Conservation (phyloP, 1,140 invertebrate species). For the Rhopalosiphum maidis region DNA sequence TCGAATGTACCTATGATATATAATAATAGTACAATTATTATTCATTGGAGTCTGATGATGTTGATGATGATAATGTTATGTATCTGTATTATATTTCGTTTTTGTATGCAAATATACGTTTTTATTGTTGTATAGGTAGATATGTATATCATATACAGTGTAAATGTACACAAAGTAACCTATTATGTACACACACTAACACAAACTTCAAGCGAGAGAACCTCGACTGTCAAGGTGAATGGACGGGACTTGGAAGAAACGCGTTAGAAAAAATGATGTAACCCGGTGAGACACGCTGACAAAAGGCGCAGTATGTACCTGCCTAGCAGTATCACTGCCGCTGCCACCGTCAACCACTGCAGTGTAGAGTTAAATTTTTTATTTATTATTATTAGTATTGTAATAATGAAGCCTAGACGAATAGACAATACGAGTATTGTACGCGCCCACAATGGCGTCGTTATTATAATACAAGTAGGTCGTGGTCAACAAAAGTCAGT, state of each 20-base stretch:
- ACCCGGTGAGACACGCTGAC: slow-evolving; percentile 13
- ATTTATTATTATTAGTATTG: slow-evolving; percentile 7
- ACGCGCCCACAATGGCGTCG: slow-evolving; percentile 49
- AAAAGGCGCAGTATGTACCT: slow-evolving; percentile 14
- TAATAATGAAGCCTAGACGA: slow-evolving; percentile 8
- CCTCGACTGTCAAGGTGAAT: slow-evolving; percentile 32
- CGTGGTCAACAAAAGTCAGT: slow-evolving; percentile 53
- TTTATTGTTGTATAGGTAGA: neutral
- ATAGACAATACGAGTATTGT: slow-evolving; percentile 52
- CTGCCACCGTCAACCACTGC: neutral
- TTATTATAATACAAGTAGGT: slow-evolving; percentile 55
- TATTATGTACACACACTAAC: neutral
- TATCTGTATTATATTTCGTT: neutral
- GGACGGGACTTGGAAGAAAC: neutral
- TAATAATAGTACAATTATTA: neutral
- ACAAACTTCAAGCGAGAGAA: neutral
- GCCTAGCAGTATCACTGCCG: neutral
- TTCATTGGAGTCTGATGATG: neutral
- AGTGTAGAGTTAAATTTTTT: slow-evolving; percentile 18
- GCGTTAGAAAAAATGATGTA: slow-evolving; percentile 21
- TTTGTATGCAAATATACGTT: neutral
- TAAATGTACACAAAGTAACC: neutral
- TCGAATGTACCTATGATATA: neutral
- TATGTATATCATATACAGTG: neutral
- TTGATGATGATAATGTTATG: too few relatives aligned